Evolutionary conservation across 1,140 invertebrate genomes (phyloP), one percentile per base, ranked within the genome.

Genomic region (Onthophagus taurus): DNA sequence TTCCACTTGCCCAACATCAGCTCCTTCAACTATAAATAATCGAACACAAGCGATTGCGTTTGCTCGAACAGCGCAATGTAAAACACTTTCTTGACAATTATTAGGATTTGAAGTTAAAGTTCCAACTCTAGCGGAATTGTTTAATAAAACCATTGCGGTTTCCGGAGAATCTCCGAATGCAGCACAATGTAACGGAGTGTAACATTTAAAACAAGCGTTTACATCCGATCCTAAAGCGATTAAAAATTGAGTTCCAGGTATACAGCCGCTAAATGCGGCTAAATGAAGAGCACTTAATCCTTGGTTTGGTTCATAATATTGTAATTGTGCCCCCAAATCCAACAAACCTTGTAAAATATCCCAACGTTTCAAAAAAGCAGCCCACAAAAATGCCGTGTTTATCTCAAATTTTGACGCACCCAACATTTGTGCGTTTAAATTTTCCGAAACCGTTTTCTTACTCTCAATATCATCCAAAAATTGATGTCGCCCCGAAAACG

Each of bases 141-240:
- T 75, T 31, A 86, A 68, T 20, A 88, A 69, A 46, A 83, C 70
- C 61, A 78, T 77, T 37, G 80, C 76, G 6, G 82, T 80, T 55
- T 82, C 78, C 4, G 75, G 67, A 26, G 81, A 80, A 58, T 86
- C 82, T 1, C 83, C 83, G 57, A 86, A 83, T 18, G 84, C 84
- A 4, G 85, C 83, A 55, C 82, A 86, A 63, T 89, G 85, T 44
- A 87, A 71, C 1, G 85, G 83, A 1, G 79, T 80, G 54, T 80
- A 82, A 48, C 73, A 77, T 61, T 78, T 79, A 43, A 74, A 71
- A 48, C 72, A 70, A 16, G 73, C 66, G 65, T 83, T 80, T 3
- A 85, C 71, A 57, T 80, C 77, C 31, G 76, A 74, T 1, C 80
- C 80, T 48, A 77, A 70, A 16, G 71, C 62, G 24, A 89, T 72